Base-by-base conservation (phyloP, 2,888 invertebrate genomes). In the Villa cingulata region DNA sequence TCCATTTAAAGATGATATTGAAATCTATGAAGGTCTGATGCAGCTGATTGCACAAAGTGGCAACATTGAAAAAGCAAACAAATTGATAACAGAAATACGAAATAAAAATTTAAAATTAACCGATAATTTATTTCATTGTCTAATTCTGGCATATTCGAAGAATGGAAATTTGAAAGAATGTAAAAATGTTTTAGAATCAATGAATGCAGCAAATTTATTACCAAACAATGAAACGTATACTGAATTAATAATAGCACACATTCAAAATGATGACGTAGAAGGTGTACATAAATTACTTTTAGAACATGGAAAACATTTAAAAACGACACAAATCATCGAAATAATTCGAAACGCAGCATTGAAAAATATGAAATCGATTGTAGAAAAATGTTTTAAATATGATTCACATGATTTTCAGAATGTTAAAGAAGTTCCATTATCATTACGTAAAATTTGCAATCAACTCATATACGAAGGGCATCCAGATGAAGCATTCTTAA, bases 71-170 rank as follows among this genome's bases (percentile, higher is more conserved):
- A 73, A 77, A 57, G 72, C 76, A 0, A 72, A 74, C 56, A 62
- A 65, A 43, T 67, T 82, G 7, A 65, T 83, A 46, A 66, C 74
- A 2, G 72, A 74, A 41, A 81, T 83, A 76, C 78, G 78, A 55
- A 58, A 70, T 2, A 64, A 66, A 17, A 66, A 66, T 2, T 62
- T 75, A 40, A 63, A 76, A 1, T 67, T 77, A 0, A 75, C 74
- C n/a, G 77, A 78, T 56, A 66, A 64, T 48, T 66, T 77, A 18
- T 80, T 80, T 46, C 76, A 77, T 55, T 71, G 74, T 1, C 65
- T 84, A 0, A 72, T 82, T 12, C 60, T 78, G 46, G 77, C 75
- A 14, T 75, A 81, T 60, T 60, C 61, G 0, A 58, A 58, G 2
- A 60, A 53, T 42, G 64, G 63, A 1, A 68, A 74, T 51, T 46